Conservation (phyloP, 1,140 invertebrate genomes). For the Scylla paramamosain region DNA sequence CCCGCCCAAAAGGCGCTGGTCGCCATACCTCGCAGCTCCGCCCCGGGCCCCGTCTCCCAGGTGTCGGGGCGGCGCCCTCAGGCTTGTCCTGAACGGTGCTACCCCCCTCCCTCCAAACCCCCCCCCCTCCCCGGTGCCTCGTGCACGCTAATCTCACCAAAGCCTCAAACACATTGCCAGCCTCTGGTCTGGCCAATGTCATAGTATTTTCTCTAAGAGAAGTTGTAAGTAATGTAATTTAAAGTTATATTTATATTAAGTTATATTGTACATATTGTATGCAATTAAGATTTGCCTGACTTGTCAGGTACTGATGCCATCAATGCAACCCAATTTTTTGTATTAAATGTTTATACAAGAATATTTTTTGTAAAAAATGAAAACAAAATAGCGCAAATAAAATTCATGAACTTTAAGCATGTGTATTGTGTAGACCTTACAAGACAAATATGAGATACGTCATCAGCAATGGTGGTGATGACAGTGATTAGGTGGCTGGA, state of each 20-base stretch:
- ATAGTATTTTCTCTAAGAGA: conserved; percentile 68
- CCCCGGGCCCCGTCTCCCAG: conserved; percentile 23
- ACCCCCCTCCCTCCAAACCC: conserved; percentile 36
- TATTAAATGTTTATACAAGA: conserved; percentile 66
- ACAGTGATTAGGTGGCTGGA: too few relatives aligned
- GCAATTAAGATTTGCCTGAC: conserved; percentile 31
- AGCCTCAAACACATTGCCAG: conserved; percentile 45
- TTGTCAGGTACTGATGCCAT: conserved; percentile 51
- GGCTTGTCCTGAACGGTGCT: conserved; percentile 50
- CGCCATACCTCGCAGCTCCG: conserved; percentile 61
- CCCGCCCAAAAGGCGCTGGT: conserved; percentile 62
- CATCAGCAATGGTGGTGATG: background rate
- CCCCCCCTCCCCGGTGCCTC: conserved; percentile 41
- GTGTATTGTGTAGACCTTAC: background rate
- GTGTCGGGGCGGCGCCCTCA: conserved; percentile 44
- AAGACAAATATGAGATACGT: conserved; percentile 9
- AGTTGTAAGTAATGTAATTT: conserved; percentile 70
- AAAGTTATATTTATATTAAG: conserved; percentile 73
- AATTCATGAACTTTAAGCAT: conserved; percentile 35
- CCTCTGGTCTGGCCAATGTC: background rate
- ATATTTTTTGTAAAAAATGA: conserved; percentile 67
- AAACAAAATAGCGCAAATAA: conserved; percentile 34
- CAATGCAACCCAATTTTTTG: conserved; percentile 67
- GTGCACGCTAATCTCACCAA: conserved; percentile 69
- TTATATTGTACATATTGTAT: conserved; percentile 74